These are phyloP conservation scores for Meleagris gallopavo DNA, from an alignment of 2,113 vertebrate species.

Conservation along the genomic window DNA sequence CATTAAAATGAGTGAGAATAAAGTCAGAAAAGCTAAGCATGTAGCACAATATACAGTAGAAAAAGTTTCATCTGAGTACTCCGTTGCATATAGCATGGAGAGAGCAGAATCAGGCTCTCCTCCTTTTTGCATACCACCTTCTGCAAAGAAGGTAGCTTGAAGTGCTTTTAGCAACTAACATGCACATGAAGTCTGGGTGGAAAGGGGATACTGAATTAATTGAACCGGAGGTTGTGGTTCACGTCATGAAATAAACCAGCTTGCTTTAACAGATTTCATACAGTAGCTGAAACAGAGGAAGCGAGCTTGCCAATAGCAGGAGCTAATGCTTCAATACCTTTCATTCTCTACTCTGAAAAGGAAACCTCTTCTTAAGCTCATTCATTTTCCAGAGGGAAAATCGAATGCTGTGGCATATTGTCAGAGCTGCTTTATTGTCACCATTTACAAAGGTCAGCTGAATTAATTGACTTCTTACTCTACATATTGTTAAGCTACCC, in stretches of 20 bases:
- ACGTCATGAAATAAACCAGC: slow-evolving; percentile 37
- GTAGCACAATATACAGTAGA: not conserved
- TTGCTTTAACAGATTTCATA: slow-evolving; percentile 43
- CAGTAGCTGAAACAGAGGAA: slow-evolving; percentile 48
- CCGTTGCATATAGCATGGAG: slow-evolving; percentile 34
- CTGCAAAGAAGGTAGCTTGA: not conserved
- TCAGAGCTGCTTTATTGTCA: slow-evolving; percentile 74
- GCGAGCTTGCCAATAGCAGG: slow-evolving; percentile 69
- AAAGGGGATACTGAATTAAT: slow-evolving; percentile 30
- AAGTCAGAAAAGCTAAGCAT: not conserved
- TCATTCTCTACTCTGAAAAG: slow-evolving; percentile 71
- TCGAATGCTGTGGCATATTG: slow-evolving; percentile 66
- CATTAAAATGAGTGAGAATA: not conserved
- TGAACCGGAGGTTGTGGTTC: not conserved
- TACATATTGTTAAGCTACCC: slow-evolving; percentile 59
- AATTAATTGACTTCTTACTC: slow-evolving; percentile 79
- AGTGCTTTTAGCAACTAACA: slow-evolving; percentile 16
- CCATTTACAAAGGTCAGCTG: slow-evolving; percentile 78
- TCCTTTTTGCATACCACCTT: slow-evolving; percentile 38
- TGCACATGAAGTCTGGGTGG: not conserved
- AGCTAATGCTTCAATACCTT: slow-evolving; percentile 73
- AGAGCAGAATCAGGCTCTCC: slow-evolving; percentile 36
- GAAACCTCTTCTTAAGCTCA: slow-evolving; percentile 73
- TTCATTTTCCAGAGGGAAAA: slow-evolving; percentile 74
- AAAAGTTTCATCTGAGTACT: slow-evolving; percentile 68